phyloP scores from a whole-genome alignment of 1,140 invertebrate species.

The Thaumatotibia leucotreta region DNA sequence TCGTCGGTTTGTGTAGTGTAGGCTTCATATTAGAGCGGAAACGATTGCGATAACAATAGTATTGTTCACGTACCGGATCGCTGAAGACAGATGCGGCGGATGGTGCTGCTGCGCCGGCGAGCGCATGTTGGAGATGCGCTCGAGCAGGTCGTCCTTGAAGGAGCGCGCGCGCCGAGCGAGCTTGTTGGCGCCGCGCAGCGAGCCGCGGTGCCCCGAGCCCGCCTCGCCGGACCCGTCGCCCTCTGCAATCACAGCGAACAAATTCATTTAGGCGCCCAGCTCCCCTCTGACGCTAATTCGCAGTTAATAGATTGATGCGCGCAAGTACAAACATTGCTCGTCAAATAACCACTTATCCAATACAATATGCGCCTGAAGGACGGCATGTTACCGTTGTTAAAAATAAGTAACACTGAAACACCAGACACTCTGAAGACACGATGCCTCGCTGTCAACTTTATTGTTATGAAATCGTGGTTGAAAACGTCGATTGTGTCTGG shows the following conservation, averaged over 20 bases:
- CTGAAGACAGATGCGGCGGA: conserved; percentile 63
- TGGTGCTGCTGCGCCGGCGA: conserved; percentile 77
- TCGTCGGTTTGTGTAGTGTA: background rate
- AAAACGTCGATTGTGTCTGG: too few relatives aligned
- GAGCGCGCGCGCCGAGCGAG: conserved; percentile 89
- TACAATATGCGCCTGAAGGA: background rate
- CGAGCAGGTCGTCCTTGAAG: conserved; percentile 94
- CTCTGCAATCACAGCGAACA: conserved; percentile 43
- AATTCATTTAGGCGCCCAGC: conserved; percentile 10
- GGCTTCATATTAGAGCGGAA: background rate
- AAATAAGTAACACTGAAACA: too few relatives aligned
- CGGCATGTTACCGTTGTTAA: too few relatives aligned
- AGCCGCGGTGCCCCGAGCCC: conserved; percentile 79
- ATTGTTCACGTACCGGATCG: conserved; percentile 45
- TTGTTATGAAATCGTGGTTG: too few relatives aligned
- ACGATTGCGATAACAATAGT: background rate
- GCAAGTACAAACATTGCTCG: background rate
- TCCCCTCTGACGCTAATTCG: background rate
- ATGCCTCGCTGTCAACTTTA: too few relatives aligned
- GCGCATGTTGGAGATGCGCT: conserved; percentile 91
- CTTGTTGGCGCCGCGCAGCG: conserved; percentile 84
- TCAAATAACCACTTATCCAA: background rate
- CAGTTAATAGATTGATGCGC: background rate
- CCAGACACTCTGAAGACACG: too few relatives aligned
- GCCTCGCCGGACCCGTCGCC: conserved; percentile 58